These are phyloP conservation scores for Dryobotodes eremita DNA, from an alignment of 2,888 invertebrate genomes.

Conservation along the genomic window DNA sequence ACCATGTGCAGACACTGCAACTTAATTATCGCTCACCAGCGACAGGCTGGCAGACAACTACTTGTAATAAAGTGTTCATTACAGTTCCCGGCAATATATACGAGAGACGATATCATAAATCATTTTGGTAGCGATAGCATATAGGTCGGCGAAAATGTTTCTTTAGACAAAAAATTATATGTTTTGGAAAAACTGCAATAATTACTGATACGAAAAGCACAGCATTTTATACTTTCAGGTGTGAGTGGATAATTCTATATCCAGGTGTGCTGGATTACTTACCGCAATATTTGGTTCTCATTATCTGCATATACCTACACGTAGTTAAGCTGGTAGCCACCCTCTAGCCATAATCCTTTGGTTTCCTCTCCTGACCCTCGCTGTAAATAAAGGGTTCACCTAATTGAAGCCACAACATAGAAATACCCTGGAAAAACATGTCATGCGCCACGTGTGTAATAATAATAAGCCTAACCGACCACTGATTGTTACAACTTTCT, in stretches of 20 bases:
- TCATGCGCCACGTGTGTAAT: conserved; percentile 3
- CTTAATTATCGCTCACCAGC: conserved; percentile 29
- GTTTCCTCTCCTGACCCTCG: conserved; percentile 19
- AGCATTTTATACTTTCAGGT: neutral
- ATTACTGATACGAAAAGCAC: neutral
- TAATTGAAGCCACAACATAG: conserved; percentile 24
- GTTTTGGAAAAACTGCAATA: neutral
- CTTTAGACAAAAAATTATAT: neutral
- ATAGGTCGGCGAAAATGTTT: conserved; percentile 3
- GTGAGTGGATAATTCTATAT: neutral
- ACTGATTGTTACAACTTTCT: neutral
- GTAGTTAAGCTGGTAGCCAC: neutral
- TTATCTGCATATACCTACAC: conserved; percentile 7
- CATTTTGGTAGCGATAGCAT: conserved; percentile 27
- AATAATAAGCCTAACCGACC: neutral
- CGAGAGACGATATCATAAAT: conserved; percentile 15
- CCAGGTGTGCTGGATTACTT: neutral
- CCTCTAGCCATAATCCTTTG: conserved; percentile 17
- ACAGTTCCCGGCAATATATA: neutral
- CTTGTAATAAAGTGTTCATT: conserved; percentile 37
- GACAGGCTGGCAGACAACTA: conserved; percentile 31
- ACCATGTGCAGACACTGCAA: conserved; percentile 37
- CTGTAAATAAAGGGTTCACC: conserved; percentile 43
- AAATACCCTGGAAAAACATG: neutral
- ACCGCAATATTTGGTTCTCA: neutral